Conservation (phyloP, 2,888 invertebrate genomes). For the Neria commutata region DNA sequence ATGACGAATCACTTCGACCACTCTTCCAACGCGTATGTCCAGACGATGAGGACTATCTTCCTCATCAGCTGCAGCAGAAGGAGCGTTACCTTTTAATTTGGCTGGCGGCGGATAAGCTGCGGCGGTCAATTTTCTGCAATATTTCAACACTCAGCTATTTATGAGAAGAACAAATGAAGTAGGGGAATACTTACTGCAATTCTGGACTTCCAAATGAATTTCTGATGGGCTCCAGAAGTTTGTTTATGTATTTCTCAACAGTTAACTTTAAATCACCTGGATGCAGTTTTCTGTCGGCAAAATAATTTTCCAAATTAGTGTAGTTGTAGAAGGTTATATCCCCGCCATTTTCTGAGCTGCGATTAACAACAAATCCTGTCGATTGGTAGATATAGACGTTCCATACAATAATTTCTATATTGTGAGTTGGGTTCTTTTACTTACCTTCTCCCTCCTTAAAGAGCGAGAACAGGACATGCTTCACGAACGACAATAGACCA, state of each 20-base stretch:
- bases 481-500: slow-evolving; percentile 92
- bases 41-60: slow-evolving; percentile 76
- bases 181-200: slow-evolving; percentile 66
- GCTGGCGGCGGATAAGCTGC: slow-evolving; percentile 83
- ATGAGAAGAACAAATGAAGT: not conserved
- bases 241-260: slow-evolving; percentile 84
- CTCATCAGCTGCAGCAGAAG: slow-evolving; percentile 45
- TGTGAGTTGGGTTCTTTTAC: slow-evolving; percentile 19
- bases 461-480: slow-evolving; percentile 88
- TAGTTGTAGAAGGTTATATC: slow-evolving; percentile 73
- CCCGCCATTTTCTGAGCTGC: slow-evolving; percentile 81
- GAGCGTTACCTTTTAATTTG: slow-evolving; percentile 65
- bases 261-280: slow-evolving; percentile 92
- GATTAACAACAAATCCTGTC: slow-evolving; percentile 70
- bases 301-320: slow-evolving; percentile 80
- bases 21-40: slow-evolving; percentile 87
- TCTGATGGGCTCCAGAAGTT: slow-evolving; percentile 85
- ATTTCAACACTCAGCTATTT: not conserved
- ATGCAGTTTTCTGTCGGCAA: slow-evolving; percentile 82
- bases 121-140: slow-evolving; percentile 68
- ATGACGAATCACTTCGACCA: slow-evolving; percentile 82
- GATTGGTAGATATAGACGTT: too few relatives aligned
- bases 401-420: too few relatives aligned
- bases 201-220: slow-evolving; percentile 81
- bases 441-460: slow-evolving; percentile 71